A percentile compares a stretch with the other conserved stretches of the same genome.
Evolutionary conservation across 1,140 invertebrate genomes (phyloP).

Genomic region (Drosophila punjabiensis): DNA sequence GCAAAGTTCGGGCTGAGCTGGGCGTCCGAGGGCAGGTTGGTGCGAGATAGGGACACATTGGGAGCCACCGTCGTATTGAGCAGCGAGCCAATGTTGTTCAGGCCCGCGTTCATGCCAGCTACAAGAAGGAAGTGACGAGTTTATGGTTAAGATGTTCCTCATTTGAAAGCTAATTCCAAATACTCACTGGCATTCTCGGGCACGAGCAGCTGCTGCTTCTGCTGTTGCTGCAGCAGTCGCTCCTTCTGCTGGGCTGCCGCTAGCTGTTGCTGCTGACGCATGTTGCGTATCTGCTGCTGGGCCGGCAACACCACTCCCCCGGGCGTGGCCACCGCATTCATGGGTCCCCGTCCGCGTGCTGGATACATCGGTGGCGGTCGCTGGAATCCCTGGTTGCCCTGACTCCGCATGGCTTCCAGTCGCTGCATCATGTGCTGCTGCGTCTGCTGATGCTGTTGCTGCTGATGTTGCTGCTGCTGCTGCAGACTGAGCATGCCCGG

Average conservation of each 20-base stretch:
- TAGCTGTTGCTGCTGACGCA: conserved; percentile 70
- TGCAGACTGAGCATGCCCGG: conserved; percentile 66
- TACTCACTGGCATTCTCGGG: conserved; percentile 87
- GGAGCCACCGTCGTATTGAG: conserved; percentile 93
- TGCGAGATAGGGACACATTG: conserved; percentile 91
- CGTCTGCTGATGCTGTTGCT: conserved; percentile 48
- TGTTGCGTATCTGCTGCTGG: conserved; percentile 82
- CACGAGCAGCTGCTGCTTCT: conserved; percentile 90
- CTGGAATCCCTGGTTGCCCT: conserved; percentile 76
- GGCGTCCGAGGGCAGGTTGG: conserved; percentile 89
- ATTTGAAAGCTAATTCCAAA: no score
- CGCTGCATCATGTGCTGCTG: conserved; percentile 61
- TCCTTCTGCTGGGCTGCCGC: conserved; percentile 87
- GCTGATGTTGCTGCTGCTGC: conserved; percentile 41
- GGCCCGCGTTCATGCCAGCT: conserved; percentile 87
- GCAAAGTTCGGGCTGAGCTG: conserved; percentile 90
- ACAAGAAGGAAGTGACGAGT: background rate
- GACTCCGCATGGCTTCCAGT: conserved; percentile 58
- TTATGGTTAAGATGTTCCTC: background rate
- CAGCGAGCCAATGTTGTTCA: conserved; percentile 92
- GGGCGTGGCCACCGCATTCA: conserved; percentile 80
- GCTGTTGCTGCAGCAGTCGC: conserved; percentile 89
- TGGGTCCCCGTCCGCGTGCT: conserved; percentile 63
- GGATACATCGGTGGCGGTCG: conserved; percentile 81
- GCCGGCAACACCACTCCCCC: conserved; percentile 66